Conservation (phyloP, 2,113 vertebrate genomes). For the Siniperca knerii region DNA sequence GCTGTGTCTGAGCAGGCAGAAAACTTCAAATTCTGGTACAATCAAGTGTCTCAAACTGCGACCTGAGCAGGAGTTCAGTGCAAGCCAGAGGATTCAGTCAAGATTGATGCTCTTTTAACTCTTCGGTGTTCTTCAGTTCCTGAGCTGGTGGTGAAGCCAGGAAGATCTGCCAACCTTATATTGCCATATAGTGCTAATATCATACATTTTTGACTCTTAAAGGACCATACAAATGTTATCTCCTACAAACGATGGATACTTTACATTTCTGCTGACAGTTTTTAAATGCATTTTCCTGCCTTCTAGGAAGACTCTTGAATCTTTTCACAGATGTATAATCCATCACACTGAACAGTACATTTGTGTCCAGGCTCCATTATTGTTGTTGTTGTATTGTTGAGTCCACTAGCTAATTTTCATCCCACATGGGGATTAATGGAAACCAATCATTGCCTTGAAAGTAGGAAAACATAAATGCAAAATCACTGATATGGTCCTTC, state of each 20-base stretch:
- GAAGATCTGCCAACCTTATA: neutral
- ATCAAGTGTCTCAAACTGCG: conserved; percentile 30
- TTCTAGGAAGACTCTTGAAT: neutral
- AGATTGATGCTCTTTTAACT: neutral
- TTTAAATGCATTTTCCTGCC: neutral
- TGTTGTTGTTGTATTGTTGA: neutral
- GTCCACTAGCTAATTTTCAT: neutral
- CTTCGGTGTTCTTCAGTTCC: neutral
- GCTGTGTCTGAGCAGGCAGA: neutral
- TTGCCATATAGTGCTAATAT: too few species aligned
- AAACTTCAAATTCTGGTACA: conserved; percentile 9
- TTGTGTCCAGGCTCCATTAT: neutral
- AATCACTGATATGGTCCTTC: neutral
- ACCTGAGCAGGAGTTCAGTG: conserved; percentile 2
- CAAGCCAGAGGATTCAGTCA: neutral
- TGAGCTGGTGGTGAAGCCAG: neutral
- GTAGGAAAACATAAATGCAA: neutral
- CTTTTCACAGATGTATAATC: neutral
- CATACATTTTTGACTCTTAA: neutral
- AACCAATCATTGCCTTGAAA: neutral
- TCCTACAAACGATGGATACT: neutral
- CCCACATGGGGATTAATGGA: neutral
- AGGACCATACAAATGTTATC: neutral
- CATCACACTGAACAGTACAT: neutral
- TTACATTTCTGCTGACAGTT: neutral